Evolutionary conservation across 2,113 vertebrate species (phyloP).

Genomic region (Cochlearius cochlearius): DNA sequence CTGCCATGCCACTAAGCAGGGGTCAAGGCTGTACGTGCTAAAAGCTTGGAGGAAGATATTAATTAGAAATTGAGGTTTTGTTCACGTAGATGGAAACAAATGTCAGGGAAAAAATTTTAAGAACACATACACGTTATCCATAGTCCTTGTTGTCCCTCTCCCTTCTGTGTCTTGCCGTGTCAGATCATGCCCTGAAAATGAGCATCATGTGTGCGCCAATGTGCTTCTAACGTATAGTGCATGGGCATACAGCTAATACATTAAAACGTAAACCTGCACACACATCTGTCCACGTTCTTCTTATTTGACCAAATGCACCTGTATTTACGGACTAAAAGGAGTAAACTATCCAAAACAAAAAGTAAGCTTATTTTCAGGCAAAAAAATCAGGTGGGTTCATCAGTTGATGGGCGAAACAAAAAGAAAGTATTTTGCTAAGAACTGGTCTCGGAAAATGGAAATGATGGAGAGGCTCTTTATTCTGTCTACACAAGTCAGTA

Average conservation of each 20-base stretch:
- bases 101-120: background rate
- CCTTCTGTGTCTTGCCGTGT: background rate
- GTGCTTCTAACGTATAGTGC: background rate
- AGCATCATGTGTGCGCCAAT: background rate
- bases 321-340: background rate
- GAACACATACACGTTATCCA: background rate
- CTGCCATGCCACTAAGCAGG: background rate
- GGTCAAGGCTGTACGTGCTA: background rate
- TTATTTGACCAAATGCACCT: background rate
- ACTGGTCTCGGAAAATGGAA: background rate
- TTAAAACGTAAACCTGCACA: background rate
- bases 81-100: background rate
- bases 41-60: background rate
- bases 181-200: background rate
- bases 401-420: background rate
- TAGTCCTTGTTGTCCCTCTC: background rate
- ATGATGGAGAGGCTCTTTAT: background rate
- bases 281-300: background rate
- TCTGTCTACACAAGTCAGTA: background rate
- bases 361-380: background rate
- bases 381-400: background rate
- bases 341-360: background rate
- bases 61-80: background rate
- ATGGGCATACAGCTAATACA: background rate
- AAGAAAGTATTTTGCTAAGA: background rate